Percentiles rank a stretch among this genome's conserved stretches.
phyloP scores from a whole-genome alignment of 1,140 invertebrate genomes.

The Cyclina sinensis region DNA sequence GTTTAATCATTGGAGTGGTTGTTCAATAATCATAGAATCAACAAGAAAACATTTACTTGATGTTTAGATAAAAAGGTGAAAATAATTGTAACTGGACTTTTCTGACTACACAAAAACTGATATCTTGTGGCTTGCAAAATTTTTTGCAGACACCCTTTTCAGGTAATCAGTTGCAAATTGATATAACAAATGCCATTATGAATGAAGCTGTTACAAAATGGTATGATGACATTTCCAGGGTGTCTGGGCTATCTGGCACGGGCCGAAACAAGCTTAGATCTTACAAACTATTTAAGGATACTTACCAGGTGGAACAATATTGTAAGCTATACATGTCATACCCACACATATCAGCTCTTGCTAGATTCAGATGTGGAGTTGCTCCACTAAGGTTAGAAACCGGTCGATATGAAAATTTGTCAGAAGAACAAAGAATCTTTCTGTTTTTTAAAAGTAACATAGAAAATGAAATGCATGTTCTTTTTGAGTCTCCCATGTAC shows the following conservation, averaged over 20 bases:
- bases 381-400: not conserved
- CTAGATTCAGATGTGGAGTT: constrained; percentile 4
- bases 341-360: not conserved
- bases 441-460: too few relatives aligned
- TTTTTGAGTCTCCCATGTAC: too few relatives aligned
- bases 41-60: not conserved
- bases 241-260: not conserved
- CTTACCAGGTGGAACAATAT: constrained; percentile 1
- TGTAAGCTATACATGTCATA: not conserved
- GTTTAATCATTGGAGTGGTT: not conserved
- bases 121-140: not conserved
- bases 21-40: not conserved
- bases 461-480: too few relatives aligned
- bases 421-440: not conserved
- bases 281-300: not conserved
- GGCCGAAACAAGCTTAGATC: constrained; percentile 2
- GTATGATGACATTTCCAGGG: not conserved
- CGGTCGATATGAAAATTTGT: too few relatives aligned
- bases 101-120: not conserved
- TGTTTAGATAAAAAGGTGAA: not conserved
- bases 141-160: not conserved
- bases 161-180: not conserved
- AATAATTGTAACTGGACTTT: not conserved
- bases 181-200: not conserved
- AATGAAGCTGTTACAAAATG: not conserved